A percentile compares a stretch with the other conserved stretches of the same genome.
phyloP scores from a whole-genome alignment of 1,140 invertebrate genomes.

The Pseudoatta argentina region DNA sequence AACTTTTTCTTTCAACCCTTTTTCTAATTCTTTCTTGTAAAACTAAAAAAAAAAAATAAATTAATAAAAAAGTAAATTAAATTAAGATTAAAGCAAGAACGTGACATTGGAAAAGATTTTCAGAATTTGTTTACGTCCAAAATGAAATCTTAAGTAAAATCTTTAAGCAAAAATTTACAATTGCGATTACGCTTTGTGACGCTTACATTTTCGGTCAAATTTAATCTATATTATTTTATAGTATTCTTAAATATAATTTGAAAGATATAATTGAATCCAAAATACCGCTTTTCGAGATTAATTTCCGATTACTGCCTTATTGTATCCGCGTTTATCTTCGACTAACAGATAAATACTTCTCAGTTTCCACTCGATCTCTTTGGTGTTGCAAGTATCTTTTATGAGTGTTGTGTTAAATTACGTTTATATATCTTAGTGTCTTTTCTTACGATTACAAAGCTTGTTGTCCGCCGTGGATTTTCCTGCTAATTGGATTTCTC shows the following conservation, averaged over 20 bases:
- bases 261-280: not conserved
- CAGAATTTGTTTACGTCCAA: not conserved
- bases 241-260: not conserved
- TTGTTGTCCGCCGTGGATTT: slow-evolving; percentile 4
- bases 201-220: no score
- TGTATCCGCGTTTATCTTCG: slow-evolving; percentile 12
- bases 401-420: slow-evolving; percentile 29
- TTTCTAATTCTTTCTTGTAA: no score
- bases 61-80: no score
- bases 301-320: slow-evolving; percentile 21
- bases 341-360: slow-evolving; percentile 27
- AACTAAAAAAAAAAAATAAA: no score
- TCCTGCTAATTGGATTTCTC: slow-evolving; percentile 70
- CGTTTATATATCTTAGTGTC: slow-evolving; percentile 34
- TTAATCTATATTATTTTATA: not conserved
- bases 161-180: not conserved
- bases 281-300: not conserved
- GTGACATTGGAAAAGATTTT: not conserved
- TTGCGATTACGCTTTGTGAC: not conserved
- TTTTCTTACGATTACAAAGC: slow-evolving; percentile 36
- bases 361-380: not conserved
- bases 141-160: not conserved
- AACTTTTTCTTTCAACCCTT: no score
- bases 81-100: not conserved
- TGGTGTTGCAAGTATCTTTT: not conserved